Conservation (phyloP, 2,113 vertebrate species). For the Albula goreensis region DNA sequence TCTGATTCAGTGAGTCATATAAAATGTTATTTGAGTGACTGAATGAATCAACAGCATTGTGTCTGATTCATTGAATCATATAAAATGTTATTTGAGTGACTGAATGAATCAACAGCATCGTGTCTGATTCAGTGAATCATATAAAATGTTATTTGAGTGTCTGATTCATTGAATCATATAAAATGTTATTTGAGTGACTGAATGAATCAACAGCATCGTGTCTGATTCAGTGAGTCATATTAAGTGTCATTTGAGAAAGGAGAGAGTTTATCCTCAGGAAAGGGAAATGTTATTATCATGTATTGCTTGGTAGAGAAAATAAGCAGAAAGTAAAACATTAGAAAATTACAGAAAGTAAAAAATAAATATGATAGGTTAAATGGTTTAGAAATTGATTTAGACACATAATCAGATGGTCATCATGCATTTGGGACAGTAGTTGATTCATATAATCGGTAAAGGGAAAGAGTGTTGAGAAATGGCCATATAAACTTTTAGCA, state of each 20-base stretch:
- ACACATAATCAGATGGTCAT: no score
- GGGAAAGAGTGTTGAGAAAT: background rate
- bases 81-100: background rate
- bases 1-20: background rate
- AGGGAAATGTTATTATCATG: background rate
- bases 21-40: background rate
- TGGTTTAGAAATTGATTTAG: background rate
- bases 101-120: background rate
- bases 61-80: background rate
- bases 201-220: background rate
- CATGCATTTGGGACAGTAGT: no score
- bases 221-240: background rate
- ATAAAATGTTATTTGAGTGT: background rate
- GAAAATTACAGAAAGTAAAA: background rate
- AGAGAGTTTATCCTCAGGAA: no score
- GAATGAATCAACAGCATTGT: background rate
- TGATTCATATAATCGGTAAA: background rate
- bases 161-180: background rate
- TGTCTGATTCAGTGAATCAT: background rate
- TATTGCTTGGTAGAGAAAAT: no score
- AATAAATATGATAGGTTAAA: background rate
- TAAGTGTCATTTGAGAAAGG: background rate
- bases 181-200: background rate
- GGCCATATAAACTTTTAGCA: background rate
- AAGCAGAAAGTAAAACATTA: no score